Base-by-base conservation (phyloP, 1,140 invertebrate species). In the Orussus abietinus region DNA sequence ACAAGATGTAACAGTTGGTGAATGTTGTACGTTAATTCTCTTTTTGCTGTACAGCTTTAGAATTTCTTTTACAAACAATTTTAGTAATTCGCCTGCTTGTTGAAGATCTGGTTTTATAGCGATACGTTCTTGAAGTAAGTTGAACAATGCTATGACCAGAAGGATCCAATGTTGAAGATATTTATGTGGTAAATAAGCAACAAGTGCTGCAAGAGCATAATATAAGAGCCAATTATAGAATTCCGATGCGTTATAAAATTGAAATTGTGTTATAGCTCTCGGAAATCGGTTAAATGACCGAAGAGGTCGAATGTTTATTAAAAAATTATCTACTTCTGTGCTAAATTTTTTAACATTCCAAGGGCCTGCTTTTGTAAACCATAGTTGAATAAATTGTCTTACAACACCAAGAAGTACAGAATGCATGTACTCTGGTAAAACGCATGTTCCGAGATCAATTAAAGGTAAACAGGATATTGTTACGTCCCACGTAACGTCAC, bases 1-100 rank as follows among this genome's bases (percentile, higher is more conserved):
- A 42, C 38, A 6, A 55, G 32, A 47, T 58, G 56, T 21, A 33
- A 21, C 9, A 53, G 34, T 6, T 58, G 45, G 22, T 58, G 52
- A 1, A 49, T 9, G 37, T 58, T 58, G 30, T 58, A 55, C 10
- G 37, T 34, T 6, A 45, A 41, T 40, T 42, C 14, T 20, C 36
- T n/a, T 12, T 26, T 54, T 36, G 7, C 42, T 42, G 35, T 54
- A 54, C 7, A 54, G 35, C 5, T 33, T 32, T 29, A 34, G 18
- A 9, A 37, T 41, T 17, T 45, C 29, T 15, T n/a, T 45, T 4
- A 48, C 45, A 37, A 48, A 54, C 29, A 20, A 10, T 36, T 39
- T 20, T 26, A 50, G 30, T 21, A 47, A 36, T 19, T 10, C 20
- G 7, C 48, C 42, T 25, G 42, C 38, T 30, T 32, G 20, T 7